phyloP scores from a whole-genome alignment of 2,113 vertebrate genomes.

The Neomonachus schauinslandi region DNA sequence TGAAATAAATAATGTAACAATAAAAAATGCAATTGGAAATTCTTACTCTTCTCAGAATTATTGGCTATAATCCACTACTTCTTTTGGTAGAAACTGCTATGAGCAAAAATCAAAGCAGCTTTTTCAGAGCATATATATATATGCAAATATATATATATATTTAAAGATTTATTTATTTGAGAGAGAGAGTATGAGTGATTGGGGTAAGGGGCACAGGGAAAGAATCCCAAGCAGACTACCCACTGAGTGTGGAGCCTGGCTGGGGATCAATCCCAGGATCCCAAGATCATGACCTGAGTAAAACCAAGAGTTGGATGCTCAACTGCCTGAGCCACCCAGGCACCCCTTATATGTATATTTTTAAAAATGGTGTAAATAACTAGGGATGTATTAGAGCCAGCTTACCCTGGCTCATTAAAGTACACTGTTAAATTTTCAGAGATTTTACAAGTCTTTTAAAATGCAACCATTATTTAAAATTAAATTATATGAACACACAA shows the following conservation, averaged over 20 bases:
- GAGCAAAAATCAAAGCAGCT: too few species aligned
- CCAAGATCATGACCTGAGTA: background rate
- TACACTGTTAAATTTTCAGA: background rate
- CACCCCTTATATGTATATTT: background rate
- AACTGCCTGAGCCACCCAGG: background rate
- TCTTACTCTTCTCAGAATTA: background rate
- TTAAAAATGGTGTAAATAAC: background rate
- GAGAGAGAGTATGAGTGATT: too few species aligned
- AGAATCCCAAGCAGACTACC: background rate
- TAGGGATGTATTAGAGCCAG: accelerated
- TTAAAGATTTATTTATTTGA: too few species aligned
- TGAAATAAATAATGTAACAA: background rate
- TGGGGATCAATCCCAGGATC: background rate
- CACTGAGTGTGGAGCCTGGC: background rate
- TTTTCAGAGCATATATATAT: too few species aligned
- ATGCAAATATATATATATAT: too few species aligned
- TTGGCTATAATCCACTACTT: background rate
- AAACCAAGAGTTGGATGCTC: background rate
- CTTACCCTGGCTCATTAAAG: background rate
- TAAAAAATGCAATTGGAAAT: background rate
- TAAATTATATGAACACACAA: background rate
- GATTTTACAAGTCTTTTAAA: background rate
- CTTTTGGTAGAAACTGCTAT: background rate
- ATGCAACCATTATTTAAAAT: background rate
- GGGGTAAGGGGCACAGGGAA: too few species aligned